Evolutionary conservation across 2,113 vertebrate species (phyloP).

Genomic region (Arothron firmamentum): DNA sequence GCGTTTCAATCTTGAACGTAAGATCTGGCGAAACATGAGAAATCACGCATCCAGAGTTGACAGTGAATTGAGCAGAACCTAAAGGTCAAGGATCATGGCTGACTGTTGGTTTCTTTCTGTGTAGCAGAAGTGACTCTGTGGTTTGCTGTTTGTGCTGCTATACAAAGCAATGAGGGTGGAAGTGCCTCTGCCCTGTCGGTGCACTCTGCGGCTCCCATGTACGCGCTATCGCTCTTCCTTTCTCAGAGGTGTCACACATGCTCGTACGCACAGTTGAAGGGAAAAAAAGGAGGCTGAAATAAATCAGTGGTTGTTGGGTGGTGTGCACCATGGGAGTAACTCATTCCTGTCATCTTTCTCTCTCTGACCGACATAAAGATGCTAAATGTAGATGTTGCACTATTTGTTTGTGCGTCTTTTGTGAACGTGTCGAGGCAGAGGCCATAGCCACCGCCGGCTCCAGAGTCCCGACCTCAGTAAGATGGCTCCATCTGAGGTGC

Average conservation of each 20-base stretch:
- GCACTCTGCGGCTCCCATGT: slow-evolving; percentile 51
- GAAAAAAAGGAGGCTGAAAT: slow-evolving; percentile 64
- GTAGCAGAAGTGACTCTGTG: slow-evolving; percentile 66
- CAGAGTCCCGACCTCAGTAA: slow-evolving; percentile 43
- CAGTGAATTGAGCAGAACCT: slow-evolving; percentile 29
- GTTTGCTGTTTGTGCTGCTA: slow-evolving; percentile 48
- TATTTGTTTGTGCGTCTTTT: not conserved
- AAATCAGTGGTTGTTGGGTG: slow-evolving; percentile 66
- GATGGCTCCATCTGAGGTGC: slow-evolving; percentile 56
- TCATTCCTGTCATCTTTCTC: slow-evolving; percentile 60
- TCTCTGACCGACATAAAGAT: slow-evolving; percentile 53
- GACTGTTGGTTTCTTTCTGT: slow-evolving; percentile 55
- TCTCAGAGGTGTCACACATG: not conserved
- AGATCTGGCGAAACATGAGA: not conserved
- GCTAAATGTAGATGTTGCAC: slow-evolving; percentile 56
- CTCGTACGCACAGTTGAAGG: slow-evolving; percentile 20
- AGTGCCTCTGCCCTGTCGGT: slow-evolving; percentile 61
- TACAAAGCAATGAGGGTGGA: slow-evolving; percentile 45
- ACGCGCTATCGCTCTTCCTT: not conserved
- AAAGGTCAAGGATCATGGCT: slow-evolving; percentile 36
- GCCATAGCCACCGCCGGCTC: slow-evolving; percentile 38
- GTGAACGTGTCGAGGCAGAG: slow-evolving; percentile 29
- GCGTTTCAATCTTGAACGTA: no score
- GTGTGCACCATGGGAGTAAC: slow-evolving; percentile 62
- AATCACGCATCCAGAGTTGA: not conserved